phyloP scores from a whole-genome alignment of 2,113 vertebrate species.

The Chionis minor region DNA sequence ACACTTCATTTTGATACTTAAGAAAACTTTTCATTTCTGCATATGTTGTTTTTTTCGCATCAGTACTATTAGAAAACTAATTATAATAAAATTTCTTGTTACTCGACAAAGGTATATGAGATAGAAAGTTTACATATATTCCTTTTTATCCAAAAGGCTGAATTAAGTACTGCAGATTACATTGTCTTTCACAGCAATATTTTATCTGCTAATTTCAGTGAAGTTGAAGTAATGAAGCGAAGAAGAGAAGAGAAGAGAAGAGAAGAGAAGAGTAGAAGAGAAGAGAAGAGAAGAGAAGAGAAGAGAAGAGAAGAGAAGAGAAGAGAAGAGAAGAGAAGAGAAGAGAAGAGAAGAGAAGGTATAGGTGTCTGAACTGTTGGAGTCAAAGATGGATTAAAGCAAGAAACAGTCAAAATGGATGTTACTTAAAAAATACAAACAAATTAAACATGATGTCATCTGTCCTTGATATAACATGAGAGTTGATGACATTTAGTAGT shows the following conservation, averaged over 20 bases:
- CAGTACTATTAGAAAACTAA: background rate
- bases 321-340: background rate
- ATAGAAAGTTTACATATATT: background rate
- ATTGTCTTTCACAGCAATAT: background rate
- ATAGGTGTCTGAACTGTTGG: background rate
- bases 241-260: background rate
- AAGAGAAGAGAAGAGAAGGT: background rate
- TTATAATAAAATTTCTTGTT: background rate
- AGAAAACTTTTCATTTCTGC: background rate
- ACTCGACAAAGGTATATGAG: fast-evolving
- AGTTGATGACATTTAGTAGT: background rate
- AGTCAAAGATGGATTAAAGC: background rate
- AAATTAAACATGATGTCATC: background rate
- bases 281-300: background rate
- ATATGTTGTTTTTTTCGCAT: background rate
- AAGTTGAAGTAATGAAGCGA: background rate
- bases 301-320: background rate
- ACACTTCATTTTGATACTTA: background rate
- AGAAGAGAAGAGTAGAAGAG: background rate
- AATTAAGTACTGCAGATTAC: background rate
- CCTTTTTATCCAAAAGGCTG: background rate
- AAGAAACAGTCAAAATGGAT: background rate
- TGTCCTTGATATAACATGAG: background rate
- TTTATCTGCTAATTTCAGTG: background rate
- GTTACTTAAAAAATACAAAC: background rate